Conservation (phyloP, 2,888 invertebrate genomes). For the Hirtodrosophila trivittata region DNA sequence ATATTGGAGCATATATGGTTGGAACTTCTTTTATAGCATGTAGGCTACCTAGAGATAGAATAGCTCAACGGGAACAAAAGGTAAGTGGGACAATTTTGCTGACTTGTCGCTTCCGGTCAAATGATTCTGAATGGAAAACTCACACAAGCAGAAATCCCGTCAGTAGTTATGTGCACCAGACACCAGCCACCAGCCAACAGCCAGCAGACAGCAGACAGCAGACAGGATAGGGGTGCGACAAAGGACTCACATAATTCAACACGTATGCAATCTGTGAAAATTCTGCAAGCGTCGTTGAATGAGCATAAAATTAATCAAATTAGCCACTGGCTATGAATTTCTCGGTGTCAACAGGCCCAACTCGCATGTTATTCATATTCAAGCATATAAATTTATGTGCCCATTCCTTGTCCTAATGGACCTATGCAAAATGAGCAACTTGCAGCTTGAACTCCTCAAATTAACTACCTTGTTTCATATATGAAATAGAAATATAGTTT, state of each 20-base stretch:
- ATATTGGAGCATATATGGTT: constrained; percentile 5
- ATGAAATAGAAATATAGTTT: too few species aligned
- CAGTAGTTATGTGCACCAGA: not conserved
- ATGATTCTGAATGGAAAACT: constrained; percentile 59
- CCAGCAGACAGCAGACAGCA: not conserved
- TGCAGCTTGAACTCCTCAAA: too few species aligned
- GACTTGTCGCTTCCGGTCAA: constrained; percentile 79
- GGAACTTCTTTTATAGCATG: not conserved
- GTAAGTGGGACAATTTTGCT: constrained; percentile 72
- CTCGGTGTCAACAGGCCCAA: constrained; percentile 45
- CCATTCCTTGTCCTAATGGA: not conserved
- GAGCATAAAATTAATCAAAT: constrained; percentile 74
- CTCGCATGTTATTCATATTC: constrained; percentile 59
- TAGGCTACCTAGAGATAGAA: not conserved
- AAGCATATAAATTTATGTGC: constrained; percentile 22
- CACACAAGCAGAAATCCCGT: constrained; percentile 55
- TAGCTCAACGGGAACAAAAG: constrained; percentile 28
- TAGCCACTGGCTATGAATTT: constrained; percentile 57
- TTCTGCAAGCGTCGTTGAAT: constrained; percentile 67
- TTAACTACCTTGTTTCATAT: too few species aligned
- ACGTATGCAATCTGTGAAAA: constrained; percentile 65
- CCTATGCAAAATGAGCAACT: too few species aligned
- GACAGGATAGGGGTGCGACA: not conserved
- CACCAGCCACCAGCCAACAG: too few species aligned
- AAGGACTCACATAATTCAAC: constrained; percentile 39